Percentiles rank a stretch among this genome's conserved stretches.
Evolutionary conservation across 2,888 invertebrate species (phyloP).

Genomic region (Nymphalis c-album): DNA sequence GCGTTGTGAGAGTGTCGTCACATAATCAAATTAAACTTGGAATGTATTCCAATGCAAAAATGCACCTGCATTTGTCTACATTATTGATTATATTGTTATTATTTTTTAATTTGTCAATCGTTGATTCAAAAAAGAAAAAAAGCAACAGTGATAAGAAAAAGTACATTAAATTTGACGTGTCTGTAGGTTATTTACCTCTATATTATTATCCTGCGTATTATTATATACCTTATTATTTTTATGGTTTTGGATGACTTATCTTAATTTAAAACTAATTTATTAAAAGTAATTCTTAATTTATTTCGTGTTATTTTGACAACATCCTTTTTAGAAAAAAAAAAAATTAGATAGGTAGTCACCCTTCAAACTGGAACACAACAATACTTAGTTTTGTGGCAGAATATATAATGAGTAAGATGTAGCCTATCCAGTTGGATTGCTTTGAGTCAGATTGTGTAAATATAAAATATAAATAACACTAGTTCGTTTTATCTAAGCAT

Average conservation of each 20-base stretch:
- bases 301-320: not conserved
- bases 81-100: not conserved
- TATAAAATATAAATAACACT: too few relatives aligned
- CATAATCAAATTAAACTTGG: not conserved
- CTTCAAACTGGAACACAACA: too few relatives aligned
- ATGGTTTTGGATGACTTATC: slow-evolving; percentile 22
- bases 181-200: slow-evolving; percentile 20
- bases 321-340: too few relatives aligned
- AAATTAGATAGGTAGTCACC: too few relatives aligned
- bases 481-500: too few relatives aligned
- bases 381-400: too few relatives aligned
- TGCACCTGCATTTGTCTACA: not conserved
- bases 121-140: not conserved
- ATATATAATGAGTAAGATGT: too few relatives aligned
- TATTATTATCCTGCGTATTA: slow-evolving; percentile 27
- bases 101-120: not conserved
- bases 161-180: not conserved
- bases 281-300: not conserved
- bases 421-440: too few relatives aligned
- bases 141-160: not conserved
- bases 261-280: not conserved
- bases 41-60: not conserved
- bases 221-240: slow-evolving; percentile 23
- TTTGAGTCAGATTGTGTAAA: too few relatives aligned
- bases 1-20: not conserved